Conservation (phyloP, 2,797 vertebrate species). For the Eptatretus atami region DNA sequence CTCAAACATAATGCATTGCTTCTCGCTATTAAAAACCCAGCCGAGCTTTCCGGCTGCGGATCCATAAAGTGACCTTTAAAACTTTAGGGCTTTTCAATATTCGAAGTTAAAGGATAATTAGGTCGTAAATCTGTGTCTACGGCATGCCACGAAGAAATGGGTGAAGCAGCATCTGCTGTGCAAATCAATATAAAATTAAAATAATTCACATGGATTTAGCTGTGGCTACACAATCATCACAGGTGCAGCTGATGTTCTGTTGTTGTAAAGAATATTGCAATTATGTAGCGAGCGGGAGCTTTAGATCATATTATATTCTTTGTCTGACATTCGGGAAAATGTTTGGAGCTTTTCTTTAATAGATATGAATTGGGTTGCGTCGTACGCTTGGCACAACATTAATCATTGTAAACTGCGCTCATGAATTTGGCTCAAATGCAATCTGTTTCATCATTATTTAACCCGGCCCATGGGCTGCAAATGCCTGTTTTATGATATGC, state of each 20-base stretch:
- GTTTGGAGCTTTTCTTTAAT: conserved; percentile 4
- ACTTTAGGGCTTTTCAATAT: conserved; percentile 5
- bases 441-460: conserved; percentile 4
- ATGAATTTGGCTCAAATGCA: not conserved
- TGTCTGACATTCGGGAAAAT: not conserved
- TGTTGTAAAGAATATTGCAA: no score
- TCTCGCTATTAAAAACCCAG: conserved; percentile 2
- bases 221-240: no score
- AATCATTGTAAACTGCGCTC: conserved; percentile 4
- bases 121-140: conserved; percentile 4
- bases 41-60: conserved; percentile 2
- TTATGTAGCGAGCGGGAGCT: no score
- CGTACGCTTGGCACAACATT: conserved; percentile 1
- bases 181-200: conserved; percentile 4
- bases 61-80: conserved; percentile 6
- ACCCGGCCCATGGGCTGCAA: no score
- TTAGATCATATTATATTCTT: no score
- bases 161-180: conserved; percentile 4
- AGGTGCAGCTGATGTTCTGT: no score
- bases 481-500: no score
- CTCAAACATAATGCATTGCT: conserved; percentile 3
- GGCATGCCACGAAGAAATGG: not conserved
- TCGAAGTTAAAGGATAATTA: conserved; percentile 5
- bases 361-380: conserved; percentile 4
- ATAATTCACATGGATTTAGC: no score